Conservation (phyloP, 2,113 vertebrate species). For the Leucopsar rothschildi region DNA sequence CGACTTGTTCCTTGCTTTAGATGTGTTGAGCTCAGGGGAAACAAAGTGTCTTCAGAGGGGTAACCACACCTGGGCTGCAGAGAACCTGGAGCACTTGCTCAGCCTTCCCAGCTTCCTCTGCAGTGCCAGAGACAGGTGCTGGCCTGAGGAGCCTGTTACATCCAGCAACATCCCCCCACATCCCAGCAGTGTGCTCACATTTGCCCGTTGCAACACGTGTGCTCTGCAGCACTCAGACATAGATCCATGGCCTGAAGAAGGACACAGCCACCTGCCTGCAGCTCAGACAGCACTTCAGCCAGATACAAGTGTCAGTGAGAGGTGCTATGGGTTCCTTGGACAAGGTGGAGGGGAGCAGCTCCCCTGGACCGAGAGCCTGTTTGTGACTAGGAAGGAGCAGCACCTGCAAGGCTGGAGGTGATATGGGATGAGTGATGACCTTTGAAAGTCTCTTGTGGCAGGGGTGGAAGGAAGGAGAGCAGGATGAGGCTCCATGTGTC, state of each 20-base stretch:
- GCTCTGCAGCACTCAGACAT: rapidly evolving
- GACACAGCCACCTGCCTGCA: neutral
- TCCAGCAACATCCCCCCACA: rapidly evolving
- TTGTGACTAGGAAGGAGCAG: neutral
- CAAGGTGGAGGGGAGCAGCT: neutral
- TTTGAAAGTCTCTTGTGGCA: neutral
- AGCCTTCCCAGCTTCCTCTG: neutral
- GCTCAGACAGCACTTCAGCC: rapidly evolving
- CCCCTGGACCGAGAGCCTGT: neutral
- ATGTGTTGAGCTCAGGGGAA: neutral
- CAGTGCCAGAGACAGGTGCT: neutral
- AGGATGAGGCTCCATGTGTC: neutral
- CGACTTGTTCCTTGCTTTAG: neutral
- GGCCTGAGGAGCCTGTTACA: neutral
- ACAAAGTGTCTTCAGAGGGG: neutral
- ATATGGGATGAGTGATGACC: rapidly evolving
- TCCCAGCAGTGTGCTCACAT: rapidly evolving
- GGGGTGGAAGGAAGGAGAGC: neutral
- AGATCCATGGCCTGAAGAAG: neutral
- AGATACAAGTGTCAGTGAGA: rapidly evolving
- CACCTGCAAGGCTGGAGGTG: neutral
- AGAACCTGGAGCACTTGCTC: neutral
- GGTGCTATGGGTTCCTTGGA: neutral
- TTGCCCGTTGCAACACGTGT: rapidly evolving
- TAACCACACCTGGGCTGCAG: neutral